Conservation (phyloP, 1,140 invertebrate genomes). For the Agrypnia vestita region DNA sequence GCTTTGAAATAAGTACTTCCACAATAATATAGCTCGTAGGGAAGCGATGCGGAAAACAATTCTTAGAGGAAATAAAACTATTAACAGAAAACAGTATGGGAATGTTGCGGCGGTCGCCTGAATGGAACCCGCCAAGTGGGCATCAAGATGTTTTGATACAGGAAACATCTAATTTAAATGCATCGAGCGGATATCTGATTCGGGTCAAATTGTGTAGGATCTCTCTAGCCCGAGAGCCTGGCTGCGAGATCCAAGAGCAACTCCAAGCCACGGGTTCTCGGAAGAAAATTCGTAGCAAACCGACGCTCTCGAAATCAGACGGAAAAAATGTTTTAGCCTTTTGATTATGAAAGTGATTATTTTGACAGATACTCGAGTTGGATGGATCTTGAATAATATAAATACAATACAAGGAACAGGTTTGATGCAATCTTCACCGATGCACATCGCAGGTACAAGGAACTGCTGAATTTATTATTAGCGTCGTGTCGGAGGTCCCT, state of each 20-base stretch:
- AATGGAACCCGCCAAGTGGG: constrained; percentile 3
- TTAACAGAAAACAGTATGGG: neutral
- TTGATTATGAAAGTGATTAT: neutral
- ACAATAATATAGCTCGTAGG: neutral
- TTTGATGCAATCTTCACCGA: constrained; percentile 8
- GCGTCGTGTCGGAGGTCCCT: neutral
- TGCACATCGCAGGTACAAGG: neutral
- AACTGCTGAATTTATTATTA: neutral
- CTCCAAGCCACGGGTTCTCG: neutral
- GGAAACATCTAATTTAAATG: constrained; percentile 59
- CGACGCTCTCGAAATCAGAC: too few relatives aligned
- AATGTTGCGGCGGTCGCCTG: neutral
- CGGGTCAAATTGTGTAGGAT: constrained; percentile 44
- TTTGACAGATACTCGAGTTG: neutral
- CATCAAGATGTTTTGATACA: constrained; percentile 8
- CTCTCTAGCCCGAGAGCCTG: neutral
- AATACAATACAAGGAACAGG: neutral
- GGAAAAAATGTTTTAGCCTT: neutral
- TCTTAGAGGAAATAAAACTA: neutral
- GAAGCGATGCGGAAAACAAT: neutral
- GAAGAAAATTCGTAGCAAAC: neutral
- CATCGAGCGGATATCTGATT: constrained; percentile 57
- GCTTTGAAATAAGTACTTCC: neutral
- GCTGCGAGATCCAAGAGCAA: neutral
- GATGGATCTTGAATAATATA: neutral